Evolutionary conservation across 2,888 invertebrate genomes (phyloP).

Genomic region (Myopa tessellatipennis): DNA sequence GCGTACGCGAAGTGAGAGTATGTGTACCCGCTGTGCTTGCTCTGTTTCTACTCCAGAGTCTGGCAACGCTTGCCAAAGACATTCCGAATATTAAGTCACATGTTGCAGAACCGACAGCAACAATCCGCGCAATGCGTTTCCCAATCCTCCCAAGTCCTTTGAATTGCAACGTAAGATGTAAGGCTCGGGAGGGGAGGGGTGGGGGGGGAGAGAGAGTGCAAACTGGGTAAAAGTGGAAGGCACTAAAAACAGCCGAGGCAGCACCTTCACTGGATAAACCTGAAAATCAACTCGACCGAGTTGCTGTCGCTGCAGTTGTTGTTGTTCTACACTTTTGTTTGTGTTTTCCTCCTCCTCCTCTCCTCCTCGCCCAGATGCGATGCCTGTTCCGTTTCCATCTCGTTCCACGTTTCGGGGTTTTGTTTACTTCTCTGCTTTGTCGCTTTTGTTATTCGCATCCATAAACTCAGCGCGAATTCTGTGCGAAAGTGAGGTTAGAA

Average conservation of each 20-base stretch:
- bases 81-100: constrained; percentile 57
- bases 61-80: constrained; percentile 23
- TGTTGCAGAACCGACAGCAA: constrained; percentile 48
- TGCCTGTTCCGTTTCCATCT: constrained; percentile 9
- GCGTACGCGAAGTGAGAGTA: not conserved
- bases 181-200: not conserved
- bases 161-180: not conserved
- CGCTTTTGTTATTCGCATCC: not conserved
- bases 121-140: constrained; percentile 1
- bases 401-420: constrained; percentile 8
- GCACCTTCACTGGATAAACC: constrained; percentile 56
- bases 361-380: not conserved
- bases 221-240: not conserved
- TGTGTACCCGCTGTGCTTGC: not conserved
- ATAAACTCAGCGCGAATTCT: too few species aligned
- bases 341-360: not conserved
- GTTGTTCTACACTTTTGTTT: constrained; percentile 6
- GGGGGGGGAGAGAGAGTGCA: not conserved
- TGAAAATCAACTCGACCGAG: constrained; percentile 54
- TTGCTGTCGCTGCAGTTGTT: constrained; percentile 55
- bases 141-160: not conserved
- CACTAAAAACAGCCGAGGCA: not conserved
- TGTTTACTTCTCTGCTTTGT: constrained; percentile 17
- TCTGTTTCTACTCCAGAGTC: not conserved
- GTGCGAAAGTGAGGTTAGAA: too few species aligned